Evolutionary conservation across 2,797 vertebrate species (phyloP).

Genomic region (Fistularia commersonii): DNA sequence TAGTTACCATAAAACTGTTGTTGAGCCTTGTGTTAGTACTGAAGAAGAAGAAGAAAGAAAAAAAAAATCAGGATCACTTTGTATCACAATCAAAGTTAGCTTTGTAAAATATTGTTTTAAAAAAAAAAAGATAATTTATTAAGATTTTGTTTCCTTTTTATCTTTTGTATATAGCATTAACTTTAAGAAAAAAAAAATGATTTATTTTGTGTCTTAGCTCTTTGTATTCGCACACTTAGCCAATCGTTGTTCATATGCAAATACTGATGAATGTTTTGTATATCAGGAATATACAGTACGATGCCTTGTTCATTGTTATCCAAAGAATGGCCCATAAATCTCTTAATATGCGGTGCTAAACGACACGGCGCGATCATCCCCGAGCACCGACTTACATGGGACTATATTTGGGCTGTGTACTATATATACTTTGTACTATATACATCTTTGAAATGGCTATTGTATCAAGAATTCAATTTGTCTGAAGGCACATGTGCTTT

Average conservation of each 20-base stretch:
- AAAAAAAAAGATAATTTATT: conserved; percentile 75
- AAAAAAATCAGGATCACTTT: conserved; percentile 63
- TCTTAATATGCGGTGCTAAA: conserved; percentile 43
- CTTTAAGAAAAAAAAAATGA: conserved; percentile 58
- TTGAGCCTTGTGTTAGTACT: conserved; percentile 53
- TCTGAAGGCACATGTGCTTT: conserved; percentile 65
- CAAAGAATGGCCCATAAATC: conserved; percentile 58
- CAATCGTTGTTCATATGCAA: conserved; percentile 67
- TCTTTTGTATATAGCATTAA: conserved; percentile 72
- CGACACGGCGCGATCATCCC: conserved; percentile 27
- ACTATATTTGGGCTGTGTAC: conserved; percentile 46
- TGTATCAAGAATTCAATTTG: conserved; percentile 58
- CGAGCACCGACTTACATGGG: conserved; percentile 35
- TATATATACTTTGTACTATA: conserved; percentile 47
- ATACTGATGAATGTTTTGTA: conserved; percentile 72
- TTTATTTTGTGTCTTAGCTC: conserved; percentile 67
- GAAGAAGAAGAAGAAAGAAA: conserved; percentile 1
- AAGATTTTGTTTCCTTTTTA: conserved; percentile 59
- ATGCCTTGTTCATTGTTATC: conserved; percentile 62
- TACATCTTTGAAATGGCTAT: conserved; percentile 55
- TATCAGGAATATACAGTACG: conserved; percentile 69
- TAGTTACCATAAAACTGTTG: conserved; percentile 45
- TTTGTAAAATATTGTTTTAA: conserved; percentile 74
- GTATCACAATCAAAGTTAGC: conserved; percentile 66
- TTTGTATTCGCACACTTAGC: conserved; percentile 69